phyloP scores from a whole-genome alignment of 2,113 vertebrate species.

The Monopterus albus region DNA sequence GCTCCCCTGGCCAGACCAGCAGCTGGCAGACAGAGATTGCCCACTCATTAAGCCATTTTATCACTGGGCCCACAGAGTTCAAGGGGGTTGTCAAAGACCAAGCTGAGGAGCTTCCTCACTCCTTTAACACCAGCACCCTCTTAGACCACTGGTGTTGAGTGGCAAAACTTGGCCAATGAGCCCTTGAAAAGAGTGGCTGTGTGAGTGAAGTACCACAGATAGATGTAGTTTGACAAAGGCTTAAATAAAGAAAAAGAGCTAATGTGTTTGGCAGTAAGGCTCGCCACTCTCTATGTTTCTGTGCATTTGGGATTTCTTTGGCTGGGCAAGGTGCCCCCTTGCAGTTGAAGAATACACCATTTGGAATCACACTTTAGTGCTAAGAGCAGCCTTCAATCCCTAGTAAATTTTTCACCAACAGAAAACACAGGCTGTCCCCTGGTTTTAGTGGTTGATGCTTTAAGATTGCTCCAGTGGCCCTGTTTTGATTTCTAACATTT shows the following conservation, averaged over 20 bases:
- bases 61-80: conserved; percentile 75
- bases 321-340: conserved; percentile 44
- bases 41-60: conserved; percentile 83
- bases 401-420: conserved; percentile 68
- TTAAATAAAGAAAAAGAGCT: conserved; percentile 63
- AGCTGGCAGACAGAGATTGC: conserved; percentile 75
- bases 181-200: conserved; percentile 39
- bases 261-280: conserved; percentile 56
- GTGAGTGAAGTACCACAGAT: conserved; percentile 47
- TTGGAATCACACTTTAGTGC: conserved; percentile 56
- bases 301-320: conserved; percentile 53
- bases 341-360: conserved; percentile 34
- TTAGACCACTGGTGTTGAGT: conserved; percentile 50
- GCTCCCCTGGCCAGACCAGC: conserved; percentile 63
- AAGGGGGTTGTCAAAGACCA: conserved; percentile 78
- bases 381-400: conserved; percentile 68
- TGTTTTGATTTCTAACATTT: conserved; percentile 37
- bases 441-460: conserved; percentile 51
- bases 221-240: conserved; percentile 60
- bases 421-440: conserved; percentile 65
- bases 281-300: conserved; percentile 27
- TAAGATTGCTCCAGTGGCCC: conserved; percentile 31
- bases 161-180: conserved; percentile 56
- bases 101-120: conserved; percentile 62
- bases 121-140: conserved; percentile 50